Evolutionary conservation across 2,113 vertebrate genomes (phyloP).

Genomic region (Oenanthe oenanthe): DNA sequence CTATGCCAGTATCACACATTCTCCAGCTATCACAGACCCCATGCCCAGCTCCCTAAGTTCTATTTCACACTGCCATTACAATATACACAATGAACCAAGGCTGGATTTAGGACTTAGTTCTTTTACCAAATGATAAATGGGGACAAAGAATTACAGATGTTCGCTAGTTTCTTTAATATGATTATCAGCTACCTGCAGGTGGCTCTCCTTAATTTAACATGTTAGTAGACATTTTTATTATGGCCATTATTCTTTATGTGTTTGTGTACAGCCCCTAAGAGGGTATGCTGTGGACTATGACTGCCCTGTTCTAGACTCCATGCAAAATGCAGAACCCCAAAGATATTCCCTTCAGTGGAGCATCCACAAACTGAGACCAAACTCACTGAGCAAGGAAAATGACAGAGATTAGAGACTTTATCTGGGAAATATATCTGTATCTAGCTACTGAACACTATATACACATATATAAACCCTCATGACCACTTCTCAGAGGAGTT

Average conservation of each 20-base stretch:
- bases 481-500: not conserved
- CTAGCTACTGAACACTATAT: not conserved
- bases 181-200: constrained; percentile 23
- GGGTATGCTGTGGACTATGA: not conserved
- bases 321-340: not conserved
- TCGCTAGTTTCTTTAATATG: constrained; percentile 32
- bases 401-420: not conserved
- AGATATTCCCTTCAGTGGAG: not conserved
- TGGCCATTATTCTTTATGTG: not conserved
- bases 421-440: not conserved
- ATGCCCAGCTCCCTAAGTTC: not conserved
- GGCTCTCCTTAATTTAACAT: constrained; percentile 27
- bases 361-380: not conserved
- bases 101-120: not conserved
- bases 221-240: constrained; percentile 21
- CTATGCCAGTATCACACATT: rapidly evolving
- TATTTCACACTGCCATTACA: not conserved
- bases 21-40: not conserved
- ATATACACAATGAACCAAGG: not conserved
- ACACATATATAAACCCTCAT: not conserved
- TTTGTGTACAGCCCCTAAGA: not conserved
- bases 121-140: constrained; percentile 8
- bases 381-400: not conserved
- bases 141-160: constrained; percentile 2
- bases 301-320: not conserved